Evolutionary conservation across 2,113 vertebrate species (phyloP), one percentile per base, ranked within the genome.

Genomic region (Nycticorax nycticorax): DNA sequence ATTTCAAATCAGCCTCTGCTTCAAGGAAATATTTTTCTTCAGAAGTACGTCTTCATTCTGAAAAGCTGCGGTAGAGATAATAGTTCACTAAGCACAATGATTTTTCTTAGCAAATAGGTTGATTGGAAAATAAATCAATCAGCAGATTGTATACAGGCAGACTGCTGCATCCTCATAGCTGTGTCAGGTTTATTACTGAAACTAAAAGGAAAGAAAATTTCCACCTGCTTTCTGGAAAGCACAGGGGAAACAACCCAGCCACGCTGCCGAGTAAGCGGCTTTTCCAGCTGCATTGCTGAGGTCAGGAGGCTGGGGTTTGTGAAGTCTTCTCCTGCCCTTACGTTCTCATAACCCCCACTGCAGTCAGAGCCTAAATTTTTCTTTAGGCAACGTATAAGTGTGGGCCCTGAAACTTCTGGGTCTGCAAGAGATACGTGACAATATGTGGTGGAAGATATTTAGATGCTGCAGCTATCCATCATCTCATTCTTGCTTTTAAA

Each of bases 201-300:
- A 88, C 45, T 62, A 79, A 83, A 92, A 89, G 33, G 53, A 63
- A 67, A 95, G 66, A 85, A 75, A 82, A 69, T 80, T 82, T 87
- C 80, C 91, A 69, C 35, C 30, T 78, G 66, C 45, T 91, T 95
- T 89, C 66, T 94, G 94, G 62, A 89, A 92, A 94, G 81, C 62
- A 50, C 0, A 0, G 74, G 43, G 66, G 92, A 95, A 97, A 81
- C 37, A 89, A 62, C n/a, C n/a, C 12, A 0, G 0, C 41, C 33
- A 69, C 50, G 33, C 53, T 60, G 48, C 76, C 0, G 9, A 79
- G 35, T 81, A 85, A 82, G 87, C 1, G 2, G 56, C 45, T 94
- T 93, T 77, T 92, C 53, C 74, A 55, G 56, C 64, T 53, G 9
- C 19, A 6, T 2, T 73, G 84, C 86, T 95, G 80, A 96, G 62